Conservation (phyloP, 2,797 vertebrate species). For the Pseudomugil gertrudae region DNA sequence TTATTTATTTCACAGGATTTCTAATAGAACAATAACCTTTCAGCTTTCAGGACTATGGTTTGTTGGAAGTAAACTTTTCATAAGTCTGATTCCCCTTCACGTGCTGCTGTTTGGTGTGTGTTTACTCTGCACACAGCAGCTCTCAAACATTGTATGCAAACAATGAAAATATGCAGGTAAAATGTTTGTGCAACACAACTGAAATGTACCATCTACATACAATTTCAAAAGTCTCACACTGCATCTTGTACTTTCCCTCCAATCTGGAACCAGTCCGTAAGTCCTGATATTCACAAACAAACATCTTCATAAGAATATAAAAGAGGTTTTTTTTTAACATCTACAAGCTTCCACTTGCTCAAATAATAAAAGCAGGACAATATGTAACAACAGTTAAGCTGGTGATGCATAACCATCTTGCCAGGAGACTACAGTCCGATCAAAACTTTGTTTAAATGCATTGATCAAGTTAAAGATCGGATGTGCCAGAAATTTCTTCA, state of each 20-base stretch:
- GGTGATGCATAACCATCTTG: no score
- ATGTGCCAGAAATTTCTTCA: no score
- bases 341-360: no score
- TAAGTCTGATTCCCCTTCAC: conserved; percentile 10
- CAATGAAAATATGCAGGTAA: not conserved
- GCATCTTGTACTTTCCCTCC: no score
- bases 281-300: not conserved
- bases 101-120: conserved; percentile 24
- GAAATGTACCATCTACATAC: not conserved
- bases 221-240: not conserved
- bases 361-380: no score
- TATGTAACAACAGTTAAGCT: no score
- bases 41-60: not conserved
- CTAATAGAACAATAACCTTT: not conserved
- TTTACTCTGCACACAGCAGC: conserved; percentile 25
- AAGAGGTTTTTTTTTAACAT: not conserved
- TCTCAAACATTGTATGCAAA: conserved; percentile 11
- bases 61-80: conserved; percentile 1
- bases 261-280: not conserved
- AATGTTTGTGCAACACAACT: not conserved
- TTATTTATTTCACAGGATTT: no score
- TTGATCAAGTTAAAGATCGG: no score
- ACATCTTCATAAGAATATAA: not conserved
- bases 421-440: no score
- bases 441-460: no score